phyloP scores from a whole-genome alignment of 1,140 invertebrate species.

The Drosophila jambulina region DNA sequence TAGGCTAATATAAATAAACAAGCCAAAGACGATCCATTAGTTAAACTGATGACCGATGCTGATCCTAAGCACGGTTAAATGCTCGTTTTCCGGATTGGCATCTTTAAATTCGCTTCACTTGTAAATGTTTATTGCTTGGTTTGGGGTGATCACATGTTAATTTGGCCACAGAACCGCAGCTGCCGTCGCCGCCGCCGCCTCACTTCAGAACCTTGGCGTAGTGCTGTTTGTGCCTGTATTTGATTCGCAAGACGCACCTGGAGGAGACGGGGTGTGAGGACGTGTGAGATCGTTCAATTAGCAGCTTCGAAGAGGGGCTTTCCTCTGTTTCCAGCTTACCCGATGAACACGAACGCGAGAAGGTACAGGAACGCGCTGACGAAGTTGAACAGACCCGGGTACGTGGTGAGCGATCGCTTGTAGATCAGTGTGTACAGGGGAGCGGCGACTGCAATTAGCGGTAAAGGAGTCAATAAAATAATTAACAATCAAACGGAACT shows the following conservation, averaged over 20 bases:
- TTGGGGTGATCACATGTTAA: constrained; percentile 58
- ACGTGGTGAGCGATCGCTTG: constrained; percentile 85
- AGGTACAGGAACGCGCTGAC: constrained; percentile 85
- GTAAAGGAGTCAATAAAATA: constrained; percentile 36
- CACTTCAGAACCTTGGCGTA: constrained; percentile 77
- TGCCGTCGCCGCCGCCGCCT: constrained; percentile 1
- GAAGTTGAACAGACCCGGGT: constrained; percentile 87
- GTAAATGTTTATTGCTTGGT: constrained; percentile 52
- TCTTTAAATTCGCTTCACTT: constrained; percentile 53
- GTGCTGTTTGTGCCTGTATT: constrained; percentile 67
- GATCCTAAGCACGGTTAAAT: background rate
- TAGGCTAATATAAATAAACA: constrained; percentile 28
- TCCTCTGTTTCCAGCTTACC: constrained; percentile 83
- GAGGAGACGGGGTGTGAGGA: constrained; percentile 5
- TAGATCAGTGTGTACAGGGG: constrained; percentile 89
- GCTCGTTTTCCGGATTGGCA: constrained; percentile 11
- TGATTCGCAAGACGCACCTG: constrained; percentile 76
- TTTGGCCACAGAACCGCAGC: constrained; percentile 14
- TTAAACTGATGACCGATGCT: background rate
- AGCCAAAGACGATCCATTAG: constrained; percentile 15
- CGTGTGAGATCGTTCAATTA: constrained; percentile 32
- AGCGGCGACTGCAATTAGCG: constrained; percentile 84
- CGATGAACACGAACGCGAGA: constrained; percentile 84
- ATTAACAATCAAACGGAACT: constrained; percentile 5
- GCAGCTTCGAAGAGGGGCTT: constrained; percentile 11